Evolutionary conservation across 2,797 vertebrate genomes (phyloP).

Genomic region (Sebastes ruberrimus): DNA sequence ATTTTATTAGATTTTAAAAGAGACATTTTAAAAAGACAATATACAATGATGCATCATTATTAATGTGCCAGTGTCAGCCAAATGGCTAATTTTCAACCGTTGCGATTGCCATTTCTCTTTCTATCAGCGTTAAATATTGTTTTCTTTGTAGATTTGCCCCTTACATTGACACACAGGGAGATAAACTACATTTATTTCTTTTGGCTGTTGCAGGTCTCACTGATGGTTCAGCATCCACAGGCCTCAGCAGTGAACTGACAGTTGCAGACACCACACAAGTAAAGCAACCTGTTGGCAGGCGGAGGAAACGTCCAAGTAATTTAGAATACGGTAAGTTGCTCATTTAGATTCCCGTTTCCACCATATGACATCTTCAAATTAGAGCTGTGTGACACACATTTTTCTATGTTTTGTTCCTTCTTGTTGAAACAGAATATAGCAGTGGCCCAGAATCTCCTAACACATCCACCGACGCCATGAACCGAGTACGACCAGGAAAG

Average conservation of each 20-base stretch:
- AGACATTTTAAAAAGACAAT: background rate
- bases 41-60: background rate
- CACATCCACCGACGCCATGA: constrained; percentile 74
- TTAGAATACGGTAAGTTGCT: constrained; percentile 81
- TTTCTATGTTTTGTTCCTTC: constrained; percentile 9
- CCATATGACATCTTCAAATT: background rate
- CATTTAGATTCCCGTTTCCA: background rate
- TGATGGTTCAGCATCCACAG: constrained; percentile 85
- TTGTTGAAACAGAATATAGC: constrained; percentile 78
- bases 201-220: constrained; percentile 76
- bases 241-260: constrained; percentile 81
- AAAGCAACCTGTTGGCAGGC: constrained; percentile 71
- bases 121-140: background rate
- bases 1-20: background rate
- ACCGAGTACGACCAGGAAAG: constrained; percentile 74
- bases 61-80: background rate
- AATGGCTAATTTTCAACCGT: background rate
- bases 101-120: background rate
- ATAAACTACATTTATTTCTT: background rate
- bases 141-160: background rate
- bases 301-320: constrained; percentile 81
- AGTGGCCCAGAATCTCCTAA: constrained; percentile 79
- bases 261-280: constrained; percentile 75
- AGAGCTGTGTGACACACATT: background rate
- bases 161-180: background rate